Evolutionary conservation across 1,140 invertebrate species (phyloP), one percentile per base, ranked within the genome.

Genomic region (Pseudachorutes palmiensis): DNA sequence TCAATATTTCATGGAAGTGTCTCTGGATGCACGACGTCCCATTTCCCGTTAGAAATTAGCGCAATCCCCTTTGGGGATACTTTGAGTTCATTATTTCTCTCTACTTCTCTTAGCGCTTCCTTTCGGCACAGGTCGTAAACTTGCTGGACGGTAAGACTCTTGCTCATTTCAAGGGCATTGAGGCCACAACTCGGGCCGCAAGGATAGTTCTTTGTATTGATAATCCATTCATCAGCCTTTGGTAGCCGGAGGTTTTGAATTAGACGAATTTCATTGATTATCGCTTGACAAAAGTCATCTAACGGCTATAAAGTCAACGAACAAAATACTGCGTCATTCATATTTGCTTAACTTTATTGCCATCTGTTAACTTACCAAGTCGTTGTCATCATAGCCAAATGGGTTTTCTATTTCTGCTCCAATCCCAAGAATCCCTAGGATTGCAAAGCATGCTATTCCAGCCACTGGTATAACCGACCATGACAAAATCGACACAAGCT

Each of bases 331-430:
- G 3, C 9, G 24, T 26, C 12, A 55, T n/a, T n/a, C n/a, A n/a
- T n/a, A n/a, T n/a, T n/a, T n/a, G n/a, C n/a, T n/a, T 22, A 55
- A 24, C 51, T 55, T 55, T 19, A 16, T 55, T 24, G 24, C 36
- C 36, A 45, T 45, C 36, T 45, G 9, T 64, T 33, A 33, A 60
- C 62, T 58, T 45, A 68, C 67, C 49, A 68, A 59, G 32, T 68
- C 67, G 51, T 68, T 68, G 62, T 64, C 61, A 28, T 68, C 67
- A 28, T 58, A 64, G 12, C 67, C 67, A 64, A 68, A 68, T 26
- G 67, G 67, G 26, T 68, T 68, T 68, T 68, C 67, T 30, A 68
- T 68, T 64, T 68, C 67, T 49, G 57, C 65, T 2, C 67, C 67
- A 33, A 68, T 68, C 1, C 48, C 66, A 1, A 68, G 29, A 24